These are phyloP conservation scores for Hippoglossus hippoglossus DNA, from an alignment of 2,797 vertebrate genomes.

Conservation along the genomic window DNA sequence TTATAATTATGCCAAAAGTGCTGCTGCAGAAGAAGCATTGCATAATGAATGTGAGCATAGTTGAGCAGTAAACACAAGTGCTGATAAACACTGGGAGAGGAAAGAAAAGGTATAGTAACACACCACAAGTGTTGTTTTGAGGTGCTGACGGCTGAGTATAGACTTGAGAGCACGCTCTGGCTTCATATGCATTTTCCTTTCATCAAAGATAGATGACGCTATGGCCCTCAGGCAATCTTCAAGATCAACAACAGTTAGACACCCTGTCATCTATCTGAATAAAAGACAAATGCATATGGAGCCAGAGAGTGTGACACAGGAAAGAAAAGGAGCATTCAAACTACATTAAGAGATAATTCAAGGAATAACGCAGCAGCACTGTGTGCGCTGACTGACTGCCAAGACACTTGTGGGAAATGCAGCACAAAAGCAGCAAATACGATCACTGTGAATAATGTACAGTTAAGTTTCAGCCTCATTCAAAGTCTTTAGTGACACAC, in stretches of 20 bases:
- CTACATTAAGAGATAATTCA: constrained; percentile 40
- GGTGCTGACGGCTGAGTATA: neutral
- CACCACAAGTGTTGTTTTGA: neutral
- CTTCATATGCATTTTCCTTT: constrained; percentile 3
- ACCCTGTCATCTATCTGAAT: neutral
- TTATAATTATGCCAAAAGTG: neutral
- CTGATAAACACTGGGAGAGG: constrained; percentile 29
- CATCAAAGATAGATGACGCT: neutral
- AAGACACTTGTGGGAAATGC: constrained; percentile 54
- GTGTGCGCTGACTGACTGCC: constrained; percentile 31
- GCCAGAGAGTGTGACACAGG: neutral
- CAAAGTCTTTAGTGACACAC: constrained; percentile 17
- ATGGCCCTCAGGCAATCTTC: neutral
- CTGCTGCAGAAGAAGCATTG: neutral
- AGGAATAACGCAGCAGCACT: constrained; percentile 33
- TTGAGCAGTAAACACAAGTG: constrained; percentile 27
- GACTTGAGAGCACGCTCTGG: neutral
- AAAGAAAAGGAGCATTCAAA: constrained; percentile 34
- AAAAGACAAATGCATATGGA: neutral
- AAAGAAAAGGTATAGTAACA: neutral
- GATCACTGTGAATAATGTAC: constrained; percentile 14
- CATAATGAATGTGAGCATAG: neutral
- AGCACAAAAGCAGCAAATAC: constrained; percentile 34
- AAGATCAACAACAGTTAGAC: neutral
- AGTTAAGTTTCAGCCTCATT: constrained; percentile 11